Evolutionary conservation across 2,888 invertebrate species (phyloP).

Genomic region (Leptopilina syphax): DNA sequence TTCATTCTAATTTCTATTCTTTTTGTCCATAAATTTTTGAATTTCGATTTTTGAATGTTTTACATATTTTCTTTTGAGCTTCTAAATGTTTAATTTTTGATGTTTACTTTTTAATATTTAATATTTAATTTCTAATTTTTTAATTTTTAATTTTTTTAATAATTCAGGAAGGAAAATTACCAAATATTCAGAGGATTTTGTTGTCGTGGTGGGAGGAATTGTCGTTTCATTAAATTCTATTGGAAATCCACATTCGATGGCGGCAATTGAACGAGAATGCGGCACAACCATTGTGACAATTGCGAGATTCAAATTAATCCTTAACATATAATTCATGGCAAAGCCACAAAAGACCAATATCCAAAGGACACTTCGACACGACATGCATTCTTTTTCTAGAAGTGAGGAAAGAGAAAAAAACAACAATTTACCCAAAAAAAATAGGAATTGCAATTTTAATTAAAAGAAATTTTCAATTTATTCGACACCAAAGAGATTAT

Average conservation of each 20-base stretch:
- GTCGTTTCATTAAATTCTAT: background rate
- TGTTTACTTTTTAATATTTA: too few relatives aligned
- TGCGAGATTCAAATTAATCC: slow-evolving; percentile 83
- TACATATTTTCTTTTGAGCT: too few relatives aligned
- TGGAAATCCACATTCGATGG: slow-evolving; percentile 60
- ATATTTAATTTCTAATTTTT: too few relatives aligned
- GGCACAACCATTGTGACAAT: slow-evolving; percentile 82
- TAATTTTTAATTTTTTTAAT: too few relatives aligned
- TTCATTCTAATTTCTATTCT: too few relatives aligned
- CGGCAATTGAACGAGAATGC: slow-evolving; percentile 59
- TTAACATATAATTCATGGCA: slow-evolving; percentile 83
- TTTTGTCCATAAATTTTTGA: too few relatives aligned
- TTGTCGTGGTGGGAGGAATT: background rate
- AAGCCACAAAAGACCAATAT: slow-evolving; percentile 82
- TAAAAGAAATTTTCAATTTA: too few relatives aligned
- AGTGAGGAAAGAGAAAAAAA: slow-evolving; percentile 1
- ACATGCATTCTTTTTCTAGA: slow-evolving; percentile 65
- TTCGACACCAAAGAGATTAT: background rate
- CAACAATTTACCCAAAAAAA: too few relatives aligned
- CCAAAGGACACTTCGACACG: slow-evolving; percentile 80
- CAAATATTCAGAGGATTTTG: slow-evolving; percentile 11
- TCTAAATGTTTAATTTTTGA: too few relatives aligned
- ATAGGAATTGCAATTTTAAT: too few relatives aligned
- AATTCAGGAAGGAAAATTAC: slow-evolving; percentile 13
- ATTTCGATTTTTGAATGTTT: too few relatives aligned